These are phyloP conservation scores for Trissoscelio sp. DNA, from an alignment of 2,888 invertebrate species.

Conservation along the genomic window DNA sequence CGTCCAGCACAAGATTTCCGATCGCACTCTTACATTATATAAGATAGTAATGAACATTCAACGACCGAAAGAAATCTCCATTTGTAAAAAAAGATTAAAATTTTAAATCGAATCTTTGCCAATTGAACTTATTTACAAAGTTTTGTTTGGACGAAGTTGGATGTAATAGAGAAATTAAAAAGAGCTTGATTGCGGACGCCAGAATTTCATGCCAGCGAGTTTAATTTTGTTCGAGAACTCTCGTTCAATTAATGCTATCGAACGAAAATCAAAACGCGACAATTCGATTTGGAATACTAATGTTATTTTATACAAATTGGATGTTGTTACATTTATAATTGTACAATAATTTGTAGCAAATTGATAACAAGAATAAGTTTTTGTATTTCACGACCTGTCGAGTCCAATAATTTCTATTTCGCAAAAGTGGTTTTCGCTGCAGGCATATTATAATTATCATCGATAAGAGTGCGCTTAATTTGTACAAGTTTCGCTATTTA, in stretches of 20 bases:
- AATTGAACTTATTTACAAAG: too few relatives aligned
- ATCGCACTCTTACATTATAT: constrained; percentile 10
- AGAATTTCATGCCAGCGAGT: background rate
- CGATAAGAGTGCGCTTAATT: too few relatives aligned
- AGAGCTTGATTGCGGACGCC: too few relatives aligned
- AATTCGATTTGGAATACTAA: background rate
- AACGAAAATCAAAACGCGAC: background rate
- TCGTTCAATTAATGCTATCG: background rate
- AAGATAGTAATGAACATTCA: constrained; percentile 14
- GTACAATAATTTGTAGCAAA: constrained; percentile 4
- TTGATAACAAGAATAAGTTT: constrained; percentile 2
- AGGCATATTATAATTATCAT: too few relatives aligned
- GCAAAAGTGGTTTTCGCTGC: too few relatives aligned
- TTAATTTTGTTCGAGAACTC: background rate
- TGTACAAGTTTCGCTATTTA: too few relatives aligned
- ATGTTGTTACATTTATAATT: background rate
- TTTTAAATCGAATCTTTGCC: too few relatives aligned
- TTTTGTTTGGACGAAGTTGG: too few relatives aligned
- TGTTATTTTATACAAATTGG: background rate
- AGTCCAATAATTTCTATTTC: constrained; percentile 6
- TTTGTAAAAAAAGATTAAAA: too few relatives aligned
- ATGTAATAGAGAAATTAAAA: too few relatives aligned
- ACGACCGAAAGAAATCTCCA: background rate
- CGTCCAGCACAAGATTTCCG: constrained; percentile 1
- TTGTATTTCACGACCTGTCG: background rate